Base-by-base conservation (phyloP, 2,797 vertebrate species). In the Poeciliopsis presidionis region DNA sequence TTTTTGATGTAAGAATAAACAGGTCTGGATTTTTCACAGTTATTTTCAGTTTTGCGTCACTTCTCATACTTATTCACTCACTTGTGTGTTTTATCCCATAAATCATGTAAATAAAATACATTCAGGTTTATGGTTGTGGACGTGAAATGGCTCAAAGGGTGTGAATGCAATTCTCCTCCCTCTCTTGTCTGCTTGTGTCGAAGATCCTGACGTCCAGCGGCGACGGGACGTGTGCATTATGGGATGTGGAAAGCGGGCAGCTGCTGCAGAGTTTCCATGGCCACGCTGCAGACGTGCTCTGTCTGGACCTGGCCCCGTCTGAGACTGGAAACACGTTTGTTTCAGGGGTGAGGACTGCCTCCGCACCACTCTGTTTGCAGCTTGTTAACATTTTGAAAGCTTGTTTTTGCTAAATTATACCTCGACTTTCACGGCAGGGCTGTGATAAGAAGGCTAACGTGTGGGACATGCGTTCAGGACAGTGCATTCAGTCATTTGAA, bases 221-320 rank as follows among this genome's bases (percentile, higher is more conserved):
- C 9, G 98, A 99, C 20, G 98, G 98, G 41, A 99, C 98, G 0
- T 99, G 98, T 84, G 98, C 98, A 69, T 94, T 99, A 18, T 99
- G 98, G 98, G 98, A 99, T 36, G 98, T 99, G 20, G 98, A 99
- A 92, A 99, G 98, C 0, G 98, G 98, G 16, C 98, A 99, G 91
- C 96, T 99, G 90, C 94, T 99, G 81, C 98, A 99, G 96, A 99
- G 98, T 89, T 99, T 99, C 93, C 98, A 99, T n/a, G 98, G 98
- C 43, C 98, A 99, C 0, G 97, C 97, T n/a, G 98, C 98, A 13
- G 98, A 99, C 11, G 98, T 99, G 87, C 95, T 99, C 63, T 99
- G 98, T 87, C 87, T 99, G 92, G 98, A 99, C 89, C 93, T 99
- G 74, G 98, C 98, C 13, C 98, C 98, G 41, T 99, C 98, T 0